Base-by-base conservation (phyloP, 1,140 invertebrate genomes). In the Eriocheir sinensis region DNA sequence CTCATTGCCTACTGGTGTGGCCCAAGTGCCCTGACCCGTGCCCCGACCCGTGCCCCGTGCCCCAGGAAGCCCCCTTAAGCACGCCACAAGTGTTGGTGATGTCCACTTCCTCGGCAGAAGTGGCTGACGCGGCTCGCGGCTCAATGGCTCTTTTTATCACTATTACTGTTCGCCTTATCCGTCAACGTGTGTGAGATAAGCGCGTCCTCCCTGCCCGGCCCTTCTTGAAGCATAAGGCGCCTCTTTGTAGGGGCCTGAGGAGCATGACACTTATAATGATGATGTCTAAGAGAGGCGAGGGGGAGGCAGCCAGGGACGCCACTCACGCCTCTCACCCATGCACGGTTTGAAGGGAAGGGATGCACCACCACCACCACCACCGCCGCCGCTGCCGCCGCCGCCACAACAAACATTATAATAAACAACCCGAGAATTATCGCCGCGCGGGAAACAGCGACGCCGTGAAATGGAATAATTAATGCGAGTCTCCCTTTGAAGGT, bases 201-300 rank as follows among this genome's bases (percentile, higher is more conserved):
- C 60, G 27, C 12, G 60, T 72, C 12, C 60, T 72, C 27, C 21
- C 60, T n/a, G 27, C 60, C 17, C 27, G 60, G 27, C 21, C 17
- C 60, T 72, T 72, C 60, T n/a, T 72, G 21, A 72, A 72, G 60
- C 60, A 72, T 72, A 72, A 72, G 60, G 60, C 27, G 21, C 60
- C 60, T 72, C 60, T 72, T 72, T 72, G 60, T 72, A 72, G 21
- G 60, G 60, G 17, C 60, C n/a, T 72, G 27, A 72, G 60, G 60
- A n/a, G 60, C 60, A 72, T 72, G 60, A 72, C 60, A 72, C 60
- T 72, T 72, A 72, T 72, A 72, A 72, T 72, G 60, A 72, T 72
- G 60, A 72, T 72, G 60, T 72, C 60, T 72, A 72, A n/a, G 60
- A 72, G 60, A n/a, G 60, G 60, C 60, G n/a, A n/a, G 60, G 27